Percentiles rank a stretch among this genome's conserved stretches.
Evolutionary conservation across 2,797 vertebrate species (phyloP).

Genomic region (Argyrosomus regius): DNA sequence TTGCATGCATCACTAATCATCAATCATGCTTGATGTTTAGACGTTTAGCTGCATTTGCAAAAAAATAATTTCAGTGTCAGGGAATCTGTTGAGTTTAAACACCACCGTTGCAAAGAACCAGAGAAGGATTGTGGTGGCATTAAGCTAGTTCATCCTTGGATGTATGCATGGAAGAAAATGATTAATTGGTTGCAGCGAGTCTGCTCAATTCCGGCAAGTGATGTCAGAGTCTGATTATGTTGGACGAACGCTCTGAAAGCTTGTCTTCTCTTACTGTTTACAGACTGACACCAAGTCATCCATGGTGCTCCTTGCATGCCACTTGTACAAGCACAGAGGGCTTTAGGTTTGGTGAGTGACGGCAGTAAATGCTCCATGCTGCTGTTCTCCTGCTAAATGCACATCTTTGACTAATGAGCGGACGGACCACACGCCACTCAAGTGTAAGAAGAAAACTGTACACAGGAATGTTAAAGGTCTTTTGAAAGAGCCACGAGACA

Average conservation of each 20-base stretch:
- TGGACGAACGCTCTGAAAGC: conserved; percentile 61
- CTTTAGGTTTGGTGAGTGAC: conserved; percentile 55
- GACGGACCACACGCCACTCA: conserved; percentile 68
- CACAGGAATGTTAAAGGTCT: conserved; percentile 63
- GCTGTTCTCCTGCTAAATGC: conserved; percentile 52
- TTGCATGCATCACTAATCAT: conserved; percentile 10
- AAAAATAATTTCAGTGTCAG: conserved; percentile 1
- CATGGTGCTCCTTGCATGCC: conserved; percentile 55
- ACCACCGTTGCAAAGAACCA: conserved; percentile 13
- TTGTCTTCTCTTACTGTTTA: conserved; percentile 51
- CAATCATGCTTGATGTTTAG: neutral
- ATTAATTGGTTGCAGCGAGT: conserved; percentile 67
- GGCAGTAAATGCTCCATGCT: conserved; percentile 45
- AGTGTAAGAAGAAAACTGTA: conserved; percentile 38
- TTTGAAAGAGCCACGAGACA: conserved; percentile 52
- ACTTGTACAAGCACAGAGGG: conserved; percentile 40
- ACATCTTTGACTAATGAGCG: conserved; percentile 75
- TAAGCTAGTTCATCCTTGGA: conserved; percentile 53
- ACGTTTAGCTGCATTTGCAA: neutral
- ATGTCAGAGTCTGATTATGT: conserved; percentile 80
- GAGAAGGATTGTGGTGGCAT: conserved; percentile 17
- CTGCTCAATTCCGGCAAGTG: conserved; percentile 71
- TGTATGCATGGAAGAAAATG: conserved; percentile 63
- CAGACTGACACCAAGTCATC: conserved; percentile 66
- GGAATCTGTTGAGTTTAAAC: conserved; percentile 4